Evolutionary conservation across 2,888 invertebrate species (phyloP), one percentile per base, ranked within the genome.

Genomic region (Odontomyia ornata): DNA sequence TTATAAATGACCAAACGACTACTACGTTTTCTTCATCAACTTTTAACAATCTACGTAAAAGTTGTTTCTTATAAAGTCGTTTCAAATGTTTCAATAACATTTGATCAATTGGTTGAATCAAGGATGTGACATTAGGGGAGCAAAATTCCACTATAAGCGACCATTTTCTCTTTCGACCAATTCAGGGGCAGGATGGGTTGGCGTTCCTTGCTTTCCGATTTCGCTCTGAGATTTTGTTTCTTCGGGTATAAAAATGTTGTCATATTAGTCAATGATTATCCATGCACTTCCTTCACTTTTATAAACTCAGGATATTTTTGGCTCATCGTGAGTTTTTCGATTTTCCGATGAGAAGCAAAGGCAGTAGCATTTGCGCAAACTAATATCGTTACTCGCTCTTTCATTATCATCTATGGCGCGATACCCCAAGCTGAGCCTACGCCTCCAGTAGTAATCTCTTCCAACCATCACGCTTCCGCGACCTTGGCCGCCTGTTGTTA

Each of bases 31-130:
- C 25, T 21, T 25, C 25, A 25, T 60, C 60, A 25, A 9, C 1
- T 11, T 18, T 21, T 25, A 60, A 60, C 21, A 60, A 25, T 25
- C 25, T 1, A 23, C 60, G 60, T 25, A 23, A 9, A 25, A 60
- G 60, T 25, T 60, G 60, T 25, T 60, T 60, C 23, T 23, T 60
- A 7, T 60, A 80, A 67, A 77, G 78, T n/a, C 78, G 75, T n/a
- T 79, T 79, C 25, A n/a, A 80, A 71, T 27, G 52, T 69, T 52
- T 77, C 64, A 57, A 80, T 77, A 27, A 80, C 57, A 65, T 75
- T 78, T 80, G 79, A 56, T 81, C 79, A 76, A 81, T 76, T 27
- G 80, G 80, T 77, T 80, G 80, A n/a, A 79, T 30, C 9, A 80
- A 77, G 77, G 80, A 56, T 57, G 76, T 81, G 52, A 78, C 78